Evolutionary conservation across 2,797 vertebrate genomes (phyloP).

Genomic region (Chrysocyon brachyurus): DNA sequence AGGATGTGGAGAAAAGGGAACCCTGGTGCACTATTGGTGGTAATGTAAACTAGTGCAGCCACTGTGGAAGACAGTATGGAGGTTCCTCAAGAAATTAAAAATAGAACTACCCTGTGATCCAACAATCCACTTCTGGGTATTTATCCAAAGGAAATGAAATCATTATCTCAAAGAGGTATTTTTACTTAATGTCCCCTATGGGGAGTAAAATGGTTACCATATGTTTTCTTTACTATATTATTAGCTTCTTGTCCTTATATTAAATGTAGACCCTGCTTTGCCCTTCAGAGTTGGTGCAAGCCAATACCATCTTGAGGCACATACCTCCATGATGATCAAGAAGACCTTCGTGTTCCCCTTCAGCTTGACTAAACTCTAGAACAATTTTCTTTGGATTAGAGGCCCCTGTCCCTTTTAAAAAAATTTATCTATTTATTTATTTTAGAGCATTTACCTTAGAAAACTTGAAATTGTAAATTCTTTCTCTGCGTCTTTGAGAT

Average conservation of each 20-base stretch:
- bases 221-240: not conserved
- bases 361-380: not conserved
- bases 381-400: not conserved
- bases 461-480: not conserved
- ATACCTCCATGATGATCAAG: not conserved
- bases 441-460: not conserved
- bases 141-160: not conserved
- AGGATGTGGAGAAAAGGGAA: not conserved
- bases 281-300: not conserved
- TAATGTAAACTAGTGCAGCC: not conserved
- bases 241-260: not conserved
- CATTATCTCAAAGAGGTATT: not conserved
- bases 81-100: not conserved
- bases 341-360: not conserved
- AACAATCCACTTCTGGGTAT: not conserved
- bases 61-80: not conserved
- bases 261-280: not conserved
- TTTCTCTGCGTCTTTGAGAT: not conserved
- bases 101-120: not conserved
- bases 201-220: not conserved
- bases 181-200: not conserved
- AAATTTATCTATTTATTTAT: no score
- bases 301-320: not conserved
- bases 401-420: not conserved
- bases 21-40: no score